A percentile compares a stretch with the other conserved stretches of the same genome.
Evolutionary conservation across 2,888 invertebrate species (phyloP).

Genomic region (Nemurella pictetii): DNA sequence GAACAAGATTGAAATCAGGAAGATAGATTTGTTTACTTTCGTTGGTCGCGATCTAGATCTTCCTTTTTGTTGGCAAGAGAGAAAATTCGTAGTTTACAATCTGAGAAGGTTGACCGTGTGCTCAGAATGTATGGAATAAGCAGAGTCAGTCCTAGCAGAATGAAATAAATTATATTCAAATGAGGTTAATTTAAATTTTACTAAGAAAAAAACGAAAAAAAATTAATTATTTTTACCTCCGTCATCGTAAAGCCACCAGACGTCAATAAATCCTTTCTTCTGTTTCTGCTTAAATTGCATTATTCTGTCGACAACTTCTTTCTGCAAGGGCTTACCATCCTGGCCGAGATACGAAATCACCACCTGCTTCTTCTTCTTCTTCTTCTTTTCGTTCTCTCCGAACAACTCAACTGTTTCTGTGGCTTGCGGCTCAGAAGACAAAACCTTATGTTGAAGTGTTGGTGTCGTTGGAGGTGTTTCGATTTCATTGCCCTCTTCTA

Average conservation of each 20-base stretch:
- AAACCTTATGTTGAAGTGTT: background rate
- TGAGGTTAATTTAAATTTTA: no score
- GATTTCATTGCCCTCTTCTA: constrained; percentile 44
- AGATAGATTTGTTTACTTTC: constrained; percentile 49
- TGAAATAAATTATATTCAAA: no score
- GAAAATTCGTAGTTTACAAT: constrained; percentile 52
- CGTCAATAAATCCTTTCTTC: constrained; percentile 58
- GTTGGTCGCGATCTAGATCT: constrained; percentile 55
- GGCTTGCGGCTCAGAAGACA: background rate
- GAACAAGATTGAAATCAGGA: background rate
- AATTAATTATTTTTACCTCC: constrained; percentile 52
- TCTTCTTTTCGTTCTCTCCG: constrained; percentile 15
- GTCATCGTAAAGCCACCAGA: constrained; percentile 67
- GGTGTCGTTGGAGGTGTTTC: constrained; percentile 49
- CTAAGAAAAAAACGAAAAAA: background rate
- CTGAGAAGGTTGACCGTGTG: constrained; percentile 53
- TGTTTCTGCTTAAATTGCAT: constrained; percentile 47
- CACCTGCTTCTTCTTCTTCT: constrained; percentile 15
- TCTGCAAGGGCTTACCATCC: constrained; percentile 45
- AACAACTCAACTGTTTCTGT: background rate
- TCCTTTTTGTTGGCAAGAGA: constrained; percentile 53
- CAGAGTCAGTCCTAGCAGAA: constrained; percentile 54
- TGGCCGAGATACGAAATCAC: constrained; percentile 42
- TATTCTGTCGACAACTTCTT: constrained; percentile 45
- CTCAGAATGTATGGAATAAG: constrained; percentile 59